These are phyloP conservation scores for Enteromius paludinosus DNA, from an alignment of 2,797 vertebrate species.

Conservation along the genomic window DNA sequence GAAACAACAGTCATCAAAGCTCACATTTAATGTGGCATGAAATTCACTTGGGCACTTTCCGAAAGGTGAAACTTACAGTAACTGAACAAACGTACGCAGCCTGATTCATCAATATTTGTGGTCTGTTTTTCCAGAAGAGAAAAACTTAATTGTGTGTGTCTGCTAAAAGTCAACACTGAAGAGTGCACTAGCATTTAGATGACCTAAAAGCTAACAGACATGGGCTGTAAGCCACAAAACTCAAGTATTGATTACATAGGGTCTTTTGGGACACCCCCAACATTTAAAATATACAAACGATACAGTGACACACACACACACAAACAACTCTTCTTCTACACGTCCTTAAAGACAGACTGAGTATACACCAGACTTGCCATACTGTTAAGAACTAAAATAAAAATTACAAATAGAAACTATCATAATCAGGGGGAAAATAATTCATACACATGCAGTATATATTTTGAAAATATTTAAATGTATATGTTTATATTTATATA, in stretches of 20 bases:
- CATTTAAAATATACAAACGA: background rate
- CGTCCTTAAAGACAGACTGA: background rate
- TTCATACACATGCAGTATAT: too few relatives aligned
- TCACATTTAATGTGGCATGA: slow-evolving; percentile 4
- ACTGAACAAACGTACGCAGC: slow-evolving; percentile 2
- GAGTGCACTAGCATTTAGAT: background rate
- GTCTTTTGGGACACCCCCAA: background rate
- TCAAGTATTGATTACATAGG: background rate
- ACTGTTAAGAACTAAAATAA: background rate
- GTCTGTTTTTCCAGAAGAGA: background rate
- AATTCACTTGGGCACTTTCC: background rate
- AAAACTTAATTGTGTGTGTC: background rate
- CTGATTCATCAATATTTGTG: background rate
- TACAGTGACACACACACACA: background rate
- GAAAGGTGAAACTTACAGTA: slow-evolving; percentile 4
- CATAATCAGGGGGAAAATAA: background rate
- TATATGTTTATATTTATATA: too few relatives aligned
- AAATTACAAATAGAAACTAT: background rate
- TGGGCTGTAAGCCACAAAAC: background rate
- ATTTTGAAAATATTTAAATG: too few relatives aligned
- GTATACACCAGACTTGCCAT: background rate
- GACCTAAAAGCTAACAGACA: background rate
- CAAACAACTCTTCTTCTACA: background rate
- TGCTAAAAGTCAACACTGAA: slow-evolving; percentile 4
- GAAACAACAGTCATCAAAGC: slow-evolving; percentile 24